A percentile compares a stretch with the other conserved stretches of the same genome.
These are phyloP conservation scores for Hemibagrus guttatus DNA, from an alignment of 2,797 vertebrate genomes.

Conservation along the genomic window DNA sequence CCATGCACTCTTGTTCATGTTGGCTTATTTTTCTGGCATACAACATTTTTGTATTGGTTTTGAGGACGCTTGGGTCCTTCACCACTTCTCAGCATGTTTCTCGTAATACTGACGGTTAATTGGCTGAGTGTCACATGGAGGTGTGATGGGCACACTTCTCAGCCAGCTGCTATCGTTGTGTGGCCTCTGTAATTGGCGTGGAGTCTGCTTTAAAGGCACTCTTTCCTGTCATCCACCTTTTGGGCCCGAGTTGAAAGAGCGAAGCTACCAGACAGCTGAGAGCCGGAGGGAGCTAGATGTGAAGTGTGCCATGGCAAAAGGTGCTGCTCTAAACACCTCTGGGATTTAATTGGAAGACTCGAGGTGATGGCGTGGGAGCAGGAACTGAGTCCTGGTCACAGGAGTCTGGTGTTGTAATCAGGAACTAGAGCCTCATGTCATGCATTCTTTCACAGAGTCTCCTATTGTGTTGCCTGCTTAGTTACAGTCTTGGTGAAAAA, in stretches of 20 bases:
- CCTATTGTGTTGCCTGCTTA: not conserved
- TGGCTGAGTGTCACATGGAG: not conserved
- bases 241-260: constrained; percentile 25
- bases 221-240: constrained; percentile 38
- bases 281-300: constrained; percentile 16
- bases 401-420: constrained; percentile 13
- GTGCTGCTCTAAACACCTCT: constrained; percentile 31
- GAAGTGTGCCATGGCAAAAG: constrained; percentile 53
- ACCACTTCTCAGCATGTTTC: not conserved
- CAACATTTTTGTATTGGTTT: not conserved
- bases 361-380: constrained; percentile 56
- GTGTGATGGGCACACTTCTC: constrained; percentile 41
- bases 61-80: not conserved
- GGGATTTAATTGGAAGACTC: constrained; percentile 37
- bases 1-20: not conserved
- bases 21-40: not conserved
- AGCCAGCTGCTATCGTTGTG: constrained; percentile 15
- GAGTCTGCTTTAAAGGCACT: constrained; percentile 10
- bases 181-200: not conserved
- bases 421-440: not conserved
- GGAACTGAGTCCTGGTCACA: constrained; percentile 41
- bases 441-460: not conserved
- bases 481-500: not conserved
- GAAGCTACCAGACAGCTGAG: constrained; percentile 28
- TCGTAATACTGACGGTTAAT: not conserved